phyloP scores from a whole-genome alignment of 1,140 invertebrate genomes.

The Pentalonia nigronervosa region DNA sequence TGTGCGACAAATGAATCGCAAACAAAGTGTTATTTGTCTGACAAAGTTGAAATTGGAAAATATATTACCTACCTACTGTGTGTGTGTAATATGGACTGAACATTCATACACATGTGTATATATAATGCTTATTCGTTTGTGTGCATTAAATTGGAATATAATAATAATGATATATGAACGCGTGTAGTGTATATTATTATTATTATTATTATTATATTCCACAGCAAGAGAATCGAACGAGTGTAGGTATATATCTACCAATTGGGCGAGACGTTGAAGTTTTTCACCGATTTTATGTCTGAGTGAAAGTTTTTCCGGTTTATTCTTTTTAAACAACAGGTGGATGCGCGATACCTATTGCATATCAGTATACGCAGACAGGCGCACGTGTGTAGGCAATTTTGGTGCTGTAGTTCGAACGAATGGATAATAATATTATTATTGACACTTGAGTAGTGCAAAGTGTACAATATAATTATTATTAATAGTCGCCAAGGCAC shows the following conservation, averaged over 20 bases:
- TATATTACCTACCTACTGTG: background rate
- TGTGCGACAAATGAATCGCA: conserved; percentile 2
- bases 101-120: no score
- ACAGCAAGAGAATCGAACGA: background rate
- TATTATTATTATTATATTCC: background rate
- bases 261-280: background rate
- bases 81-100: background rate
- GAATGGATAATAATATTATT: background rate
- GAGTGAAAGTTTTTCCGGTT: background rate
- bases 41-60: background rate
- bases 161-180: background rate
- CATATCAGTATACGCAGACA: no score
- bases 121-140: background rate
- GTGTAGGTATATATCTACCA: background rate
- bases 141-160: background rate
- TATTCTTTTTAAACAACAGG: background rate
- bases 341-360: background rate
- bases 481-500: background rate
- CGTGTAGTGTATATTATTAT: background rate
- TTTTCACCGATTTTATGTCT: background rate
- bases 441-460: background rate
- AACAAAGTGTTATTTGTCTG: background rate
- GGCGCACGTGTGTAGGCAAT: conserved; percentile 29
- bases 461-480: background rate
- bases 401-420: background rate